phyloP scores from a whole-genome alignment of 2,888 invertebrate genomes.

The Gandaritis pyraliata region DNA sequence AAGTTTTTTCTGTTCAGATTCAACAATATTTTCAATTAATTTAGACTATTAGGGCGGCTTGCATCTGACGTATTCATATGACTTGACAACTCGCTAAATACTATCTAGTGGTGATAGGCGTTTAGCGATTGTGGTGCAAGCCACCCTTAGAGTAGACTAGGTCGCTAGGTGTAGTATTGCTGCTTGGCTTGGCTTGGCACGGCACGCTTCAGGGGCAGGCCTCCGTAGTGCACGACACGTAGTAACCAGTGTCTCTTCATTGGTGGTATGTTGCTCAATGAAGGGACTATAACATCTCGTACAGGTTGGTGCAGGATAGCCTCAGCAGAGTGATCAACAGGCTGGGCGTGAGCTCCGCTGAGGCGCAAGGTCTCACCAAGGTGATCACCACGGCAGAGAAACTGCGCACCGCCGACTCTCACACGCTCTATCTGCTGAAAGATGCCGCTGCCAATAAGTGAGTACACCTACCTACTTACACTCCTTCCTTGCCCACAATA shows the following conservation, averaged over 20 bases:
- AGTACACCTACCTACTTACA: slow-evolving; percentile 40
- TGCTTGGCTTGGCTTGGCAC: no score
- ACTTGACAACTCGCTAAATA: no score
- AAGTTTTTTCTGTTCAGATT: no score
- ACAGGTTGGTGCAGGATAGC: slow-evolving; percentile 58
- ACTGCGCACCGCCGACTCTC: slow-evolving; percentile 70
- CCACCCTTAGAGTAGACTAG: no score
- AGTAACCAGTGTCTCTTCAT: slow-evolving; percentile 24
- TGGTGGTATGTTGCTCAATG: slow-evolving; percentile 12
- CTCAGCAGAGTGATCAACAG: slow-evolving; percentile 86
- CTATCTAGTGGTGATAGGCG: no score
- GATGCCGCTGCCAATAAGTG: slow-evolving; percentile 58
- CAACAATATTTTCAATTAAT: no score
- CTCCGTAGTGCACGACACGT: not conserved
- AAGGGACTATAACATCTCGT: slow-evolving; percentile 26
- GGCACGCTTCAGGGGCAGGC: not conserved
- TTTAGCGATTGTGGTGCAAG: no score
- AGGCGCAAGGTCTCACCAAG: slow-evolving; percentile 89
- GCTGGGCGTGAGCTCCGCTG: slow-evolving; percentile 89
- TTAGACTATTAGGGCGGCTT: no score
- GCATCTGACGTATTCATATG: no score
- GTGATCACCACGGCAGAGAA: slow-evolving; percentile 90
- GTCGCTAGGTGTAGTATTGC: no score
- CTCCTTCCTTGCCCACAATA: no score
- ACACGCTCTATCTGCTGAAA: slow-evolving; percentile 76